A percentile compares a stretch with the other conserved stretches of the same genome.
phyloP scores from a whole-genome alignment of 2,797 vertebrate species.

The Margarornis squamiger region DNA sequence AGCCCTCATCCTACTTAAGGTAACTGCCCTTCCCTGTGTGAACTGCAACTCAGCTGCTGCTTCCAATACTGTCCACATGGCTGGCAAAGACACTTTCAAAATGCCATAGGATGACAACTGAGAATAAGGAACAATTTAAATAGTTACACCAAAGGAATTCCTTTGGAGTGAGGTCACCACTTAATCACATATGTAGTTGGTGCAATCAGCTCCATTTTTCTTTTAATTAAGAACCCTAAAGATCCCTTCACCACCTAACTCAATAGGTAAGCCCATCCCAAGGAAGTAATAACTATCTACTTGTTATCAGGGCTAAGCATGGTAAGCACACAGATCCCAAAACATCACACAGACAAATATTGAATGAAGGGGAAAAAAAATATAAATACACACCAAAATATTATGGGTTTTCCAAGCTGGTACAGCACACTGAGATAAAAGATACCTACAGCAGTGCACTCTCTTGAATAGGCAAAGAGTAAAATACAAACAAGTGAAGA shows the following conservation, averaged over 20 bases:
- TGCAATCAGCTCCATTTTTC: neutral
- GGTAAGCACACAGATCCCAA: neutral
- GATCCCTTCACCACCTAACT: neutral
- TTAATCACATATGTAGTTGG: no score
- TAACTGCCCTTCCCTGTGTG: neutral
- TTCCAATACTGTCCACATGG: neutral
- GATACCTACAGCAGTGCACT: neutral
- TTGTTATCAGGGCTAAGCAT: neutral
- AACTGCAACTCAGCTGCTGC: neutral
- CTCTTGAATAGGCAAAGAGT: neutral
- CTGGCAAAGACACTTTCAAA: neutral
- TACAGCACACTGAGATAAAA: neutral
- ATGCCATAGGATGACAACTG: neutral
- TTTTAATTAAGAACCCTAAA: neutral
- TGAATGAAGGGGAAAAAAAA: neutral
- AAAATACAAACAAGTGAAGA: neutral
- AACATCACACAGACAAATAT: neutral
- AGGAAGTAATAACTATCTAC: neutral
- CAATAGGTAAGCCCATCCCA: neutral
- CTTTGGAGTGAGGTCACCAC: neutral
- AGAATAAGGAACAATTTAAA: neutral
- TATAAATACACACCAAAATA: fast-evolving
- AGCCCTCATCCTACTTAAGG: neutral
- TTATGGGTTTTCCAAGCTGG: fast-evolving
- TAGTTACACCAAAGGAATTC: neutral